Evolutionary conservation across 2,113 vertebrate genomes (phyloP), one percentile per base, ranked within the genome.

Genomic region (Nicator chloris): DNA sequence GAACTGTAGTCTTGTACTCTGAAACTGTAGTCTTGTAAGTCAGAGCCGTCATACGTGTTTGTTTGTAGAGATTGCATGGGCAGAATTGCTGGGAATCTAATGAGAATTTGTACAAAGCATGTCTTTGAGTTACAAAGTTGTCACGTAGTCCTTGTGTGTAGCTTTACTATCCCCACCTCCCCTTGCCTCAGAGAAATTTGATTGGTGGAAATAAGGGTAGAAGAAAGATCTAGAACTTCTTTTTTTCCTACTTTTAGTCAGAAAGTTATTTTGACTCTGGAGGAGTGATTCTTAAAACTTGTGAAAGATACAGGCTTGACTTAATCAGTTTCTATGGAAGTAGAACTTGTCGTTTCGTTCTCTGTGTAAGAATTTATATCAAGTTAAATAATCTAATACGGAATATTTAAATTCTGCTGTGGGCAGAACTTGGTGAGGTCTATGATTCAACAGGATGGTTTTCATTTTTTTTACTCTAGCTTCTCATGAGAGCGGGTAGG

Each of bases 31-130:
- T 37, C 8, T 39, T 47, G 1, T 10, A 2, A 57, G 44, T 82
- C 28, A 56, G 0, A 82, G 12, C 10, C 51, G 21, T 61, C 13
- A 5, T 26, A 16, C 2, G 0, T 37, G 4, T 30, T 79, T 79
- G 20, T 66, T 56, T 8, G 2, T 51, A 35, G 37, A 80, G 81
- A 6, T 27, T 40, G 4, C 3, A 2, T 27, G 28, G 20, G 4
- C 33, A 80, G 54, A 72, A 45, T 40, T 49, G 11, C 15, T 73
- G 7, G 4, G 42, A 5, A 44, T 47, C 21, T 54, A 16, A n/a
- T 49, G 14, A 35, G 23, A 44, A 39, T 59, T 64, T 49, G 11
- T 71, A 10, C 27, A 27, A 35, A 68, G 10, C 4, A 31, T 30
- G 14, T 56, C 18, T 63, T 81, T 13, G 31, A 23, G 28, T 82